These are phyloP conservation scores for Psilopogon haemacephalus DNA, from an alignment of 2,113 vertebrate species.

Conservation along the genomic window DNA sequence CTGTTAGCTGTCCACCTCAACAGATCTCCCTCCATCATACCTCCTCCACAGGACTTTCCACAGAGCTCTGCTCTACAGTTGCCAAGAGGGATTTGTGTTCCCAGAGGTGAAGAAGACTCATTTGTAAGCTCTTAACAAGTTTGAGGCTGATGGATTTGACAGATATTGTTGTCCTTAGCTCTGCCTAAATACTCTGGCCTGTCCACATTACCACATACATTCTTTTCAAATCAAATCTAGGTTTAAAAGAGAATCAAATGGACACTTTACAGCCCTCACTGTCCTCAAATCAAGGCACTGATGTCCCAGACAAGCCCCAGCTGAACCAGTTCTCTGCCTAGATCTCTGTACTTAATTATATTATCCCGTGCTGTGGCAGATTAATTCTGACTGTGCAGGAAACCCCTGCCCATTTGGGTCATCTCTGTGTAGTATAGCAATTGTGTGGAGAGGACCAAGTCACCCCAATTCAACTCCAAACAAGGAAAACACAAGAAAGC, in stretches of 20 bases:
- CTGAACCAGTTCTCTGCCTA: constrained; percentile 1
- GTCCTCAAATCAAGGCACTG: background rate
- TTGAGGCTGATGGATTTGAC: background rate
- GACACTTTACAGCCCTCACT: background rate
- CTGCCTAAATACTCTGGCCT: background rate
- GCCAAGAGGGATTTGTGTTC: background rate
- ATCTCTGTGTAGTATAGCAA: background rate
- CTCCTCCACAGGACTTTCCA: background rate
- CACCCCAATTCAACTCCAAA: background rate
- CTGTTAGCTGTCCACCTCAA: background rate
- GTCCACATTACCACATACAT: background rate
- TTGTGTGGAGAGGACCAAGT: background rate
- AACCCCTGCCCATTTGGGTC: constrained; percentile 57
- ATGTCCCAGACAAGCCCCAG: background rate
- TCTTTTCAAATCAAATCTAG: background rate
- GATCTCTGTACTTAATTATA: constrained; percentile 2
- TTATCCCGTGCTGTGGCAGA: constrained; percentile 39
- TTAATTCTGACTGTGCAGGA: constrained; percentile 47
- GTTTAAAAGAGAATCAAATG: background rate
- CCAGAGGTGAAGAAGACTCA: background rate
- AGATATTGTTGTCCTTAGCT: background rate
- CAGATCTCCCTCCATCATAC: background rate
- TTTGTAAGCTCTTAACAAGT: background rate
- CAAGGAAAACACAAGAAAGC: constrained; percentile 40
- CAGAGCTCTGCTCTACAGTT: background rate